Percentiles rank a stretch among this genome's conserved stretches.
These are phyloP conservation scores for Agrilus biguttatus DNA, from an alignment of 2,888 invertebrate genomes.

Conservation along the genomic window DNA sequence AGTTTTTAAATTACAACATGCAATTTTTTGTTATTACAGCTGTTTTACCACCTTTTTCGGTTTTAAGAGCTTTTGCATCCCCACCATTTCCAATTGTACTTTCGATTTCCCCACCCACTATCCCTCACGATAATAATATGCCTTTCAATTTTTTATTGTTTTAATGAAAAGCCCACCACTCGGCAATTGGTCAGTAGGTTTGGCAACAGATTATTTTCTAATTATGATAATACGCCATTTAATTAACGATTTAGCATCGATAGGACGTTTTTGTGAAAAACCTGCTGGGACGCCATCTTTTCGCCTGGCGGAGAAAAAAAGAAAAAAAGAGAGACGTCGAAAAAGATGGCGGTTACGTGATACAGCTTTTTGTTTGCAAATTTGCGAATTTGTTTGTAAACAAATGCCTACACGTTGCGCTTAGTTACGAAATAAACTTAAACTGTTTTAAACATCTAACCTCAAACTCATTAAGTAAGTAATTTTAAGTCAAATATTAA, in stretches of 20 bases:
- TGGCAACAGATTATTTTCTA: no score
- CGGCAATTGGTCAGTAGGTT: no score
- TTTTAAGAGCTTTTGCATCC: slow-evolving; percentile 19
- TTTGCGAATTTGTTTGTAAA: slow-evolving; percentile 30
- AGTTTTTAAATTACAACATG: neutral
- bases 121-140: neutral
- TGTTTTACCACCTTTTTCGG: slow-evolving; percentile 20
- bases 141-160: no score
- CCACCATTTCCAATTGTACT: slow-evolving; percentile 18
- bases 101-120: slow-evolving; percentile 17
- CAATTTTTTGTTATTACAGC: slow-evolving; percentile 9
- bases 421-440: no score
- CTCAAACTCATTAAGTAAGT: no score
- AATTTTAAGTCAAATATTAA: no score
- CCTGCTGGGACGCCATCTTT: slow-evolving; percentile 3
- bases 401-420: slow-evolving; percentile 12
- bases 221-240: no score
- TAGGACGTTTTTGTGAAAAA: no score
- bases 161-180: no score
- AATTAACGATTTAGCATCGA: no score
- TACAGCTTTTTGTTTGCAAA: slow-evolving; percentile 26
- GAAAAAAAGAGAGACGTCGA: slow-evolving; percentile 21
- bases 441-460: no score
- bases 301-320: slow-evolving; percentile 14
- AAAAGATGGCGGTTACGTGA: slow-evolving; percentile 31